phyloP scores from a whole-genome alignment of 2,888 invertebrate genomes.

The Gymnoscelis rufifasciata region DNA sequence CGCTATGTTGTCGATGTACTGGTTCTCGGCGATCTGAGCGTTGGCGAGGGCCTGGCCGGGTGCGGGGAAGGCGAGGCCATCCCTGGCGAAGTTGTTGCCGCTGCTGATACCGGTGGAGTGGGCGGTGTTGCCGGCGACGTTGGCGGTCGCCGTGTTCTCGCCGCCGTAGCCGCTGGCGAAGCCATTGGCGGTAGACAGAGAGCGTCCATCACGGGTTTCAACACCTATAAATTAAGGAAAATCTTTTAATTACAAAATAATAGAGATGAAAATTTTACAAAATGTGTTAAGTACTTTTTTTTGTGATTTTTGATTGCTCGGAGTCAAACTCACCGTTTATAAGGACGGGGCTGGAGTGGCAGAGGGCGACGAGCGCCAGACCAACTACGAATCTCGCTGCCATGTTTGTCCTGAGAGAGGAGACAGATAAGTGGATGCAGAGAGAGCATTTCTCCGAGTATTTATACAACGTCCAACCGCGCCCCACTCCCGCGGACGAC shows the following conservation, averaged over 20 bases:
- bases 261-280: not conserved
- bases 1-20: conserved; percentile 21
- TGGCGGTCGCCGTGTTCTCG: conserved; percentile 46
- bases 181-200: conserved; percentile 51
- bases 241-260: not conserved
- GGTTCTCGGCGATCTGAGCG: conserved; percentile 42
- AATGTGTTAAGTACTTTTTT: not conserved
- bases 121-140: conserved; percentile 40
- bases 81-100: conserved; percentile 37
- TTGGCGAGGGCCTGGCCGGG: conserved; percentile 48
- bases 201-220: conserved; percentile 57
- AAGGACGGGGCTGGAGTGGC: conserved; percentile 56
- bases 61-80: conserved; percentile 41
- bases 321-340: conserved; percentile 54
- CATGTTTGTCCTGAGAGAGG: conserved; percentile 52
- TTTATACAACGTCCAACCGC: conserved; percentile 53
- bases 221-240: conserved; percentile 10
- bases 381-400: conserved; percentile 61
- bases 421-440: conserved; percentile 64
- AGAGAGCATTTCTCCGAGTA: conserved; percentile 74
- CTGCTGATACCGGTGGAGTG: conserved; percentile 45
- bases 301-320: not conserved
- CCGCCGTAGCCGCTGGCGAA: conserved; percentile 45
- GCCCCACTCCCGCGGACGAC: conserved; percentile 44
- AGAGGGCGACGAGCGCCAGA: conserved; percentile 54